Percentiles rank a stretch among this genome's conserved stretches.
These are phyloP conservation scores for Euleptes europaea DNA, from an alignment of 2,113 vertebrate species.

Conservation along the genomic window DNA sequence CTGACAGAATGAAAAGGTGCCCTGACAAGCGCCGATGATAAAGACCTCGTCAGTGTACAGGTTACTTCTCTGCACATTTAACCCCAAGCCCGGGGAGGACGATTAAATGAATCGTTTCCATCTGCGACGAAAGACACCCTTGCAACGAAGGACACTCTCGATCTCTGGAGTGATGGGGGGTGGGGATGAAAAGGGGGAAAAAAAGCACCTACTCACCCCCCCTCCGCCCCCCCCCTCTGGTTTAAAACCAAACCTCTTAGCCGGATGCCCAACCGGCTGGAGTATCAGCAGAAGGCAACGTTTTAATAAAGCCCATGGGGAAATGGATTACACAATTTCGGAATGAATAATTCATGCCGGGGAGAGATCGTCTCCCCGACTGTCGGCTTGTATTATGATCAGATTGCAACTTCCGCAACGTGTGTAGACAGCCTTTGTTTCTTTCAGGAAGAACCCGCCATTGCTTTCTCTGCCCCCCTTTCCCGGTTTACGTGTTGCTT, in stretches of 20 bases:
- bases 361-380: constrained; percentile 66
- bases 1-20: not conserved
- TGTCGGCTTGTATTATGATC: constrained; percentile 63
- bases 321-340: constrained; percentile 66
- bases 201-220: not conserved
- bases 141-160: not conserved
- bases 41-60: not conserved
- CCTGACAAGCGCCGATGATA: not conserved
- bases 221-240: constrained; percentile 24
- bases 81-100: not conserved
- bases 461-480: constrained; percentile 22
- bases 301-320: constrained; percentile 74
- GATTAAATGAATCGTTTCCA: not conserved
- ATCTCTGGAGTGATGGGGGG: too few relatives aligned
- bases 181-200: not conserved
- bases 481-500: not conserved
- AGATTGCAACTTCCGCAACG: constrained; percentile 40
- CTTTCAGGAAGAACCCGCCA: not conserved
- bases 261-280: constrained; percentile 1
- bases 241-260: constrained; percentile 47
- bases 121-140: not conserved
- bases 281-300: constrained; percentile 65
- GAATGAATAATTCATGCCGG: constrained; percentile 83
- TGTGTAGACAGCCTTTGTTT: constrained; percentile 41
- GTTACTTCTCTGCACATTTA: not conserved